Conservation (phyloP, 1,140 invertebrate genomes). For the Bombyx mandarina region DNA sequence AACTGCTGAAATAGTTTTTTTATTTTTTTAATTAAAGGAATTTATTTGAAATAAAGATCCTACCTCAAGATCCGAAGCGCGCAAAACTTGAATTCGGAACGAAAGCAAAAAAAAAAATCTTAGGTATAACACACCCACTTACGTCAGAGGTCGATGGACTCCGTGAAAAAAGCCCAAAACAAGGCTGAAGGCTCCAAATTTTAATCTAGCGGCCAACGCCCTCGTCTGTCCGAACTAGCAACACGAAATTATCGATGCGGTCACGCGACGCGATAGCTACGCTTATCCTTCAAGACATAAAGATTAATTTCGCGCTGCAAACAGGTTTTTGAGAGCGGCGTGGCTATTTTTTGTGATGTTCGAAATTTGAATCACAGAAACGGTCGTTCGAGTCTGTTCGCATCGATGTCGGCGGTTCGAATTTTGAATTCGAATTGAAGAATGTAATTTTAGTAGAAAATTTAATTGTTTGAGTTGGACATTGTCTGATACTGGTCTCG, state of each 20-base stretch:
- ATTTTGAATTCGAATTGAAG: too few species aligned
- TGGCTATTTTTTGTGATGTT: slow-evolving; percentile 8
- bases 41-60: too few species aligned
- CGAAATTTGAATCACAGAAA: slow-evolving; percentile 9
- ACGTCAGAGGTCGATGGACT: slow-evolving; percentile 37
- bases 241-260: slow-evolving; percentile 6
- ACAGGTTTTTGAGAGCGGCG: slow-evolving; percentile 12
- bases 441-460: too few species aligned
- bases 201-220: slow-evolving; percentile 58
- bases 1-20: too few species aligned
- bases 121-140: slow-evolving; percentile 32
- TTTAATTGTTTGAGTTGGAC: too few species aligned
- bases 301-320: slow-evolving; percentile 27
- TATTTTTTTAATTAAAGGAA: too few species aligned
- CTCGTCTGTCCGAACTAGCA: slow-evolving; percentile 47
- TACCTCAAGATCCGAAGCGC: too few species aligned
- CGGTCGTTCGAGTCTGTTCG: too few species aligned
- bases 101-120: too few species aligned
- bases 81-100: too few species aligned
- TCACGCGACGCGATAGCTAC: slow-evolving; percentile 19
- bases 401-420: too few species aligned
- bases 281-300: slow-evolving; percentile 13
- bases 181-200: slow-evolving; percentile 44
- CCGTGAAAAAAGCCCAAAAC: slow-evolving; percentile 19
- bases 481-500: too few species aligned